Evolutionary conservation across 2,113 vertebrate genomes (phyloP).

Genomic region (Dryoscopus gambensis): DNA sequence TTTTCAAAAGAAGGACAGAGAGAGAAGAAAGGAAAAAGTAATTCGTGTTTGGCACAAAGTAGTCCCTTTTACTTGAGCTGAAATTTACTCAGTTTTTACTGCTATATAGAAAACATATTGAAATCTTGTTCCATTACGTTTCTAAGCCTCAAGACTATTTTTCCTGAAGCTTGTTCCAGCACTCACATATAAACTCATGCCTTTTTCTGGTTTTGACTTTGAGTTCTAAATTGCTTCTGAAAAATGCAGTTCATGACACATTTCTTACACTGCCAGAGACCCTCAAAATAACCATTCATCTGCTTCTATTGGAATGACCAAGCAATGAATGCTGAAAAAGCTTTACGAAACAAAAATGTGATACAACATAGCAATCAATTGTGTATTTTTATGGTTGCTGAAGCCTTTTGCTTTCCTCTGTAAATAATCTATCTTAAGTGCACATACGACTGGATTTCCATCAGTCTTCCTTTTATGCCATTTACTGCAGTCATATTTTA

Average conservation of each 20-base stretch:
- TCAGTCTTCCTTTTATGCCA: constrained; percentile 14
- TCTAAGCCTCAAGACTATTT: constrained; percentile 4
- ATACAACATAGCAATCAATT: constrained; percentile 19
- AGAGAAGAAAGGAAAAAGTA: background rate
- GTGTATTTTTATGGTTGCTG: background rate
- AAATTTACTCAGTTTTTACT: constrained; percentile 2
- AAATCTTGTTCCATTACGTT: background rate
- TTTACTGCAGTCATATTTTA: constrained; percentile 43
- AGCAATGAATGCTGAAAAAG: constrained; percentile 14
- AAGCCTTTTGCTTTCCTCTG: background rate
- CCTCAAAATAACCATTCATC: constrained; percentile 31
- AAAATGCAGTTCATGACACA: constrained; percentile 6
- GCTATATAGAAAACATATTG: background rate
- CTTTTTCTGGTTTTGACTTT: background rate
- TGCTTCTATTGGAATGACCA: background rate
- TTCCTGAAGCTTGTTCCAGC: background rate
- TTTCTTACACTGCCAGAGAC: constrained; percentile 25
- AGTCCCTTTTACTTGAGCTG: background rate
- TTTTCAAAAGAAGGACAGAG: background rate
- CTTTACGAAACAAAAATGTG: constrained; percentile 29
- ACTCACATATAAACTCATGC: background rate
- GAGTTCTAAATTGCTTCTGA: constrained; percentile 15
- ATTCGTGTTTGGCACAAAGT: background rate
- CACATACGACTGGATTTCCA: background rate
- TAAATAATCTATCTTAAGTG: constrained; percentile 19